phyloP scores from a whole-genome alignment of 2,113 vertebrate genomes.

The Cricetomys ansorgei region DNA sequence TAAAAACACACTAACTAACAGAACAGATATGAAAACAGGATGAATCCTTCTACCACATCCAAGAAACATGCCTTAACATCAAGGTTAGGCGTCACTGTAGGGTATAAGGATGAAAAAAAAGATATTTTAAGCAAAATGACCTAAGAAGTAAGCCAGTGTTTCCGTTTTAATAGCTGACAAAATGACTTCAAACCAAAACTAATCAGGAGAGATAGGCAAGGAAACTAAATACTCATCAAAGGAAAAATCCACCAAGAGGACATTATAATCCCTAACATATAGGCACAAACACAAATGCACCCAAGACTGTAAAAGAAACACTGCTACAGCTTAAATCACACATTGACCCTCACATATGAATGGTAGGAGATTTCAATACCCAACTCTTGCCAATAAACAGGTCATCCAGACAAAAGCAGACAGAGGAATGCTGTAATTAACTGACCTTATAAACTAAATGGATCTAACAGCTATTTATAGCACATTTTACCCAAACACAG shows the following conservation, averaged over 20 bases:
- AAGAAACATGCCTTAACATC: neutral
- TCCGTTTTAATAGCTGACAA: neutral
- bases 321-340: neutral
- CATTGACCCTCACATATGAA: neutral
- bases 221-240: neutral
- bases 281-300: too few relatives aligned
- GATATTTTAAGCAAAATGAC: neutral
- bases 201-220: neutral
- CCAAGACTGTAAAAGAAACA: neutral
- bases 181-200: neutral
- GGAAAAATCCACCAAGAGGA: neutral
- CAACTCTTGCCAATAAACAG: neutral
- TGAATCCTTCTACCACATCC: neutral
- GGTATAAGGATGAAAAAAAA: neutral
- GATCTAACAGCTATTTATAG: neutral
- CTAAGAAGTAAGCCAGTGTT: neutral
- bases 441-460: neutral
- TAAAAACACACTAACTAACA: neutral
- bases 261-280: neutral
- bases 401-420: neutral
- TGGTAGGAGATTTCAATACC: neutral
- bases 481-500: neutral
- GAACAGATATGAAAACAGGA: neutral
- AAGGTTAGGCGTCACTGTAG: neutral
- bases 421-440: neutral